A percentile compares a stretch with the other conserved stretches of the same genome.
phyloP scores from a whole-genome alignment of 2,113 vertebrate species.

The Amphiprion ocellaris region DNA sequence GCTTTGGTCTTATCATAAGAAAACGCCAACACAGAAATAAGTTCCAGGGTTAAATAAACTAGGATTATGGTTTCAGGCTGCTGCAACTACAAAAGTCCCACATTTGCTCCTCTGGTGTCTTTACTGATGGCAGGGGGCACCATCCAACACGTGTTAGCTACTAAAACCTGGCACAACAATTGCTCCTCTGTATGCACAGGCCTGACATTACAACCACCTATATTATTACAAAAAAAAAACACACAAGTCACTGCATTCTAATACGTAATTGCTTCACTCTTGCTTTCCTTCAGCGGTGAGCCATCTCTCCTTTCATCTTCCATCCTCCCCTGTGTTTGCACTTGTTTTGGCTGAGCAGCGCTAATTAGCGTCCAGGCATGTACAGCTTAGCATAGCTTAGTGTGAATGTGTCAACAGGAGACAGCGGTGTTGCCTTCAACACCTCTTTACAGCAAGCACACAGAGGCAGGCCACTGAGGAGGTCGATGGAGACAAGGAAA shows the following conservation, averaged over 20 bases:
- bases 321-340: neutral
- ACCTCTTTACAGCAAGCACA: conserved; percentile 1
- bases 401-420: conserved; percentile 33
- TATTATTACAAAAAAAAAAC: neutral
- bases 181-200: neutral
- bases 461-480: neutral
- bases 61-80: too few species aligned
- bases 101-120: too few species aligned
- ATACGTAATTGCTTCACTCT: neutral
- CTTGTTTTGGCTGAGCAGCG: conserved; percentile 15
- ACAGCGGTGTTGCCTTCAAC: conserved; percentile 38
- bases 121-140: too few species aligned
- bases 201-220: neutral
- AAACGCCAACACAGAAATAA: too few species aligned
- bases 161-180: too few species aligned
- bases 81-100: too few species aligned
- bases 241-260: neutral
- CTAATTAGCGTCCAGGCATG: conserved; percentile 32
- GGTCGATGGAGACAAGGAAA: neutral
- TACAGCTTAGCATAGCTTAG: conserved; percentile 9
- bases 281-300: neutral
- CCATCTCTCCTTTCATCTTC: neutral
- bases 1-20: too few species aligned
- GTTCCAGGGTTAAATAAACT: too few species aligned
- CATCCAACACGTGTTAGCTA: too few species aligned